Base-by-base conservation (phyloP, 53 echinoderm and acorn worm species). In the Holothuria scabra region DNA sequence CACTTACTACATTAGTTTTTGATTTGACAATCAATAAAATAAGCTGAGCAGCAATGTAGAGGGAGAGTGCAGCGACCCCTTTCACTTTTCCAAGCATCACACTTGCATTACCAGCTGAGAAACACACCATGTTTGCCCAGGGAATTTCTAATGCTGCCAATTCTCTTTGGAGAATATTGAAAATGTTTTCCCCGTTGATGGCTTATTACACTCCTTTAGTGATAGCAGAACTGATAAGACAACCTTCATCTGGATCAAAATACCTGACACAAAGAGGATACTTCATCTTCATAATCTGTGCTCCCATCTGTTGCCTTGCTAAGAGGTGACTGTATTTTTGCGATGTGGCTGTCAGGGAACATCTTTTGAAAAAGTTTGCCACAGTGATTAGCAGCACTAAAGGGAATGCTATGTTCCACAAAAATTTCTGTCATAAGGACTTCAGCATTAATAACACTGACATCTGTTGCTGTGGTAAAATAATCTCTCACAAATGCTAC, bases 41-140 rank as follows among this genome's bases (percentile, higher is more conserved):
- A 32, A 35, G 14, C 32, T 32, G 8, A 80, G 28, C 80, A 5
- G 80, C 58, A 16, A 80, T n/a, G 59, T 58, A 58, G 59, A 80
- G 12, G 28, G 80, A 80, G 63, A 60, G 80, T 69, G 87, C 81
- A 33, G 67, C 28, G 58, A 80, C 87, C 64, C 68, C 66, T 75
- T 87, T 87, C 66, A 55, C 67, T 57, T 84, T 71, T 28, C 87
- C 87, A 18, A 80, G 81, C 81, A 87, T 87, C 66, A 59, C 87
- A 56, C 62, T 62, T 59, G 81, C 87, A 87, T 80, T 81, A 21
- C 80, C 87, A 33, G 87, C 87, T 52, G 67, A 52, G 67, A 86
- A 87, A 35, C 68, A 81, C 55, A 81, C 80, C 12, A 80, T 49
- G 70, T 87, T 87, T 80, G 67, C 79, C 87, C 87, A 87, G 67